Conservation (phyloP, 2,888 invertebrate species). For the Nemoura dubitans region DNA sequence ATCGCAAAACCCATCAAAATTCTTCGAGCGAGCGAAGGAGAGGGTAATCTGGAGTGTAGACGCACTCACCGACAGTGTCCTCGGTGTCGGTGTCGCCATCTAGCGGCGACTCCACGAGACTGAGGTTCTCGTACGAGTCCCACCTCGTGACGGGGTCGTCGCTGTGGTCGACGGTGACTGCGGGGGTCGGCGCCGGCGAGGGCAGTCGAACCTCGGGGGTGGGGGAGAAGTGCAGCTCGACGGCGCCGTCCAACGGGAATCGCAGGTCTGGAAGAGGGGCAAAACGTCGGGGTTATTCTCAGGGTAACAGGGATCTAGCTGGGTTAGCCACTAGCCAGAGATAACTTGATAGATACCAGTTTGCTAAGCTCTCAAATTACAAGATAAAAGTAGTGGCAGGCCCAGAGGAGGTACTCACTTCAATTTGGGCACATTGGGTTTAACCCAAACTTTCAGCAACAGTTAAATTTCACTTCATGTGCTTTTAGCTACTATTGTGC, state of each 20-base stretch:
- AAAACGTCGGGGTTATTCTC: not conserved
- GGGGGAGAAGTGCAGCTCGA: conserved; percentile 82
- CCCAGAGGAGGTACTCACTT: no score
- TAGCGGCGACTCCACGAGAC: conserved; percentile 56
- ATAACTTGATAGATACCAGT: no score
- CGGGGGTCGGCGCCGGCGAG: conserved; percentile 75
- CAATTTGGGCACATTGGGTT: no score
- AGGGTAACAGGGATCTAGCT: not conserved
- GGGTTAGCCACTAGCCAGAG: not conserved
- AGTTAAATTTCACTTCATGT: no score
- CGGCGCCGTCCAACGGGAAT: conserved; percentile 85
- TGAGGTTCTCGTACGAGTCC: conserved; percentile 79
- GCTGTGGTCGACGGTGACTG: conserved; percentile 72
- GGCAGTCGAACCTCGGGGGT: conserved; percentile 65
- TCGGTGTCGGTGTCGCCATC: conserved; percentile 48
- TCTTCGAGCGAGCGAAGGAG: not conserved
- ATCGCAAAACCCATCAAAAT: no score
- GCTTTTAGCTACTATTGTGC: no score
- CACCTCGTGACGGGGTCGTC: conserved; percentile 80
- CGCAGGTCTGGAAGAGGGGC: conserved; percentile 70
- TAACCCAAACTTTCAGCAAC: no score
- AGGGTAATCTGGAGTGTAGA: not conserved
- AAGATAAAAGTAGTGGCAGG: no score
- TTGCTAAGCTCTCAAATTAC: no score
- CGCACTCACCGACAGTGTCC: conserved; percentile 43